These are phyloP conservation scores for Spinus olivaceus DNA, from an alignment of 2,797 vertebrate species.

Conservation along the genomic window DNA sequence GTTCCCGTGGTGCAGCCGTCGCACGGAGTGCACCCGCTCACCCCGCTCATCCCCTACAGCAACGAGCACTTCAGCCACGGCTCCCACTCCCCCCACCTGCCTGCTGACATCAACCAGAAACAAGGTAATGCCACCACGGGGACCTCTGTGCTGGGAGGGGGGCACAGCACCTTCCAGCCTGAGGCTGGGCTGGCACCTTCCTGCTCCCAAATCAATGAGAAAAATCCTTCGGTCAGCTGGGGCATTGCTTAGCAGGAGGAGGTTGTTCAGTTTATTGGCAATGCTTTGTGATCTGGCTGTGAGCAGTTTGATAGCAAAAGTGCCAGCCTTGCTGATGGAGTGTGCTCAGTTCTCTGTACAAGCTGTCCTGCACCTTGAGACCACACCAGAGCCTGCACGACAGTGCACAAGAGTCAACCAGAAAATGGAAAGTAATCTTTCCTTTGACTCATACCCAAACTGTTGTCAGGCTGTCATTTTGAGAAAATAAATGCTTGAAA, in stretches of 20 bases:
- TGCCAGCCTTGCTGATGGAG: not conserved
- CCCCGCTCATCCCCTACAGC: constrained; percentile 91
- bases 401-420: constrained; percentile 6
- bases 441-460: constrained; percentile 62
- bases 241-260: not conserved
- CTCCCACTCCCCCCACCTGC: constrained; percentile 86
- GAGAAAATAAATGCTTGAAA: constrained; percentile 64
- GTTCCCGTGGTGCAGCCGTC: constrained; percentile 94
- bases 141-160: not conserved
- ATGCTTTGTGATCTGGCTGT: not conserved
- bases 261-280: not conserved
- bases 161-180: not conserved
- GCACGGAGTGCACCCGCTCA: constrained; percentile 91
- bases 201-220: not conserved
- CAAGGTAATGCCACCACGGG: constrained; percentile 79
- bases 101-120: constrained; percentile 95
- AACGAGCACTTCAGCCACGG: constrained; percentile 94
- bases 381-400: not conserved
- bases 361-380: not conserved
- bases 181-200: not conserved
- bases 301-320: not conserved
- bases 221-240: not conserved
- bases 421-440: constrained; percentile 71
- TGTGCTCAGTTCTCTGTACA: not conserved
- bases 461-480: constrained; percentile 58